Percentiles rank a stretch among this genome's conserved stretches.
These are phyloP conservation scores for Austrofundulus limnaeus DNA, from an alignment of 2,113 vertebrate genomes.

Conservation along the genomic window DNA sequence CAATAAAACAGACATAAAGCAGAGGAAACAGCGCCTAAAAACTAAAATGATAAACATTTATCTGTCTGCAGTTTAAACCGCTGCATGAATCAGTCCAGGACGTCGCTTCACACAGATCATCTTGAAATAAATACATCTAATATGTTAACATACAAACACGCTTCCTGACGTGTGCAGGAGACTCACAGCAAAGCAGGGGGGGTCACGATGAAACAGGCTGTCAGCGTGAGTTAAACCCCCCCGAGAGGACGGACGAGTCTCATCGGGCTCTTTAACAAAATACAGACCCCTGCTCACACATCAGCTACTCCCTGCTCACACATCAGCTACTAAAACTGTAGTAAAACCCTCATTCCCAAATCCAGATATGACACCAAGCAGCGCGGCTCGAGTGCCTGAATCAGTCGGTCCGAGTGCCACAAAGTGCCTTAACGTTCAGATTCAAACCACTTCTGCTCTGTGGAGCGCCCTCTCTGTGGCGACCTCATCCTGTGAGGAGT, in stretches of 20 bases:
- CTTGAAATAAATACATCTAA: constrained; percentile 21
- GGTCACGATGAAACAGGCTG: constrained; percentile 19
- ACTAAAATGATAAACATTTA: no score
- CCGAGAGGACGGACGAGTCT: constrained; percentile 3
- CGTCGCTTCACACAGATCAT: constrained; percentile 21
- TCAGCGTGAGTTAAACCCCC: constrained; percentile 7
- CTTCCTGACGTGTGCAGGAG: constrained; percentile 14
- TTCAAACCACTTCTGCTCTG: constrained; percentile 5
- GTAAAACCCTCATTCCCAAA: no score
- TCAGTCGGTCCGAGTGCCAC: constrained; percentile 10
- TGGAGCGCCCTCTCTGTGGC: background rate
- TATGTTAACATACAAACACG: constrained; percentile 42
- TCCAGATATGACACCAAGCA: constrained; percentile 8
- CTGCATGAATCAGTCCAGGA: no score
- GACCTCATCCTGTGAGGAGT: background rate
- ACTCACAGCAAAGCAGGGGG: constrained; percentile 20
- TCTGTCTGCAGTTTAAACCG: no score
- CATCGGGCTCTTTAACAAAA: constrained; percentile 19
- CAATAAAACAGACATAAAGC: constrained; percentile 1
- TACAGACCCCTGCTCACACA: constrained; percentile 6
- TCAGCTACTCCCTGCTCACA: constrained; percentile 4
- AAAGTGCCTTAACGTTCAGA: constrained; percentile 9
- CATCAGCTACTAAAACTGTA: background rate
- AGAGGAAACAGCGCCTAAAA: background rate
- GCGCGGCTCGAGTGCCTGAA: constrained; percentile 5